Evolutionary conservation across 2,113 vertebrate genomes (phyloP).

Genomic region (Pteruthius melanotis): DNA sequence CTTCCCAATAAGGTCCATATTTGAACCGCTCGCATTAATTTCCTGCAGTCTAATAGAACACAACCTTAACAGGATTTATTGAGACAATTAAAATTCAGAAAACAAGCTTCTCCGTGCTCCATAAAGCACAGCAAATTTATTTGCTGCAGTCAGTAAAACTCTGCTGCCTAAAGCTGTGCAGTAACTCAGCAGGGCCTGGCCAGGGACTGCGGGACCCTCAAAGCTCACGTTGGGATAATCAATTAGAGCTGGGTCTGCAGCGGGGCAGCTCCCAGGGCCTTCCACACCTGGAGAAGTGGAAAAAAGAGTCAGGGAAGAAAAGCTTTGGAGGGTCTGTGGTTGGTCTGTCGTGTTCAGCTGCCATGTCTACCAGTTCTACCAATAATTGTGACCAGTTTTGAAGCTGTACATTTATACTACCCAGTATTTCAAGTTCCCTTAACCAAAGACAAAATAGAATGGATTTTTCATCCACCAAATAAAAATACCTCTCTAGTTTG

Average conservation of each 20-base stretch:
- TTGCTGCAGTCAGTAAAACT: conserved; percentile 16
- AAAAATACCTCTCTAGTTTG: neutral
- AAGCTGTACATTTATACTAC: neutral
- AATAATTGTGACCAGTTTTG: neutral
- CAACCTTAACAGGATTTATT: conserved; percentile 69
- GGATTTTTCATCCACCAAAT: neutral
- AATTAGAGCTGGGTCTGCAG: neutral
- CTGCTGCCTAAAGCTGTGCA: neutral
- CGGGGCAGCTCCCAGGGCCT: neutral
- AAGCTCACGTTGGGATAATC: neutral
- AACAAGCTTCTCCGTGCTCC: conserved; percentile 67
- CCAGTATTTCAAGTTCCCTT: neutral
- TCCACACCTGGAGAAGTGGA: neutral
- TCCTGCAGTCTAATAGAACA: conserved; percentile 48
- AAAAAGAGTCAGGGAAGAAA: neutral
- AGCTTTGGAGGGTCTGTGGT: neutral
- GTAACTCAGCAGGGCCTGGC: neutral
- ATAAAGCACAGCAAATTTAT: conserved; percentile 62
- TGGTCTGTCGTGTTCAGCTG: neutral
- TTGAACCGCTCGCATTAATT: conserved; percentile 38
- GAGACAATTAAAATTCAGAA: conserved; percentile 64
- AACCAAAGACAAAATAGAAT: neutral
- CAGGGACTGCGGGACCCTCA: neutral
- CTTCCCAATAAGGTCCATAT: conserved; percentile 7
- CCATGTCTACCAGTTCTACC: neutral